Conservation (phyloP, 2,888 invertebrate genomes). For the Pegoplata infirma region DNA sequence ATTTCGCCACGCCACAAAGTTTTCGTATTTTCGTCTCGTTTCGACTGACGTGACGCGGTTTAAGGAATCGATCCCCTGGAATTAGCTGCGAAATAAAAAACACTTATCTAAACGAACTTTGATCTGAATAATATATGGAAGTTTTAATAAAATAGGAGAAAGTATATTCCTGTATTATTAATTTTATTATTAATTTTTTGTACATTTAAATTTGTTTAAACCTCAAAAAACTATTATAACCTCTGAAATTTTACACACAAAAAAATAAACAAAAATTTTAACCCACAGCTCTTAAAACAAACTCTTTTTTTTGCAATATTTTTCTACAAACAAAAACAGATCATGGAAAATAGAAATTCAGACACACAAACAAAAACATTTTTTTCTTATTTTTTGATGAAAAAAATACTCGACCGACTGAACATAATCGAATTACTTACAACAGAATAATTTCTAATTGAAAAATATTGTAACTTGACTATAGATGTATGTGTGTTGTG, state of each 20-base stretch:
- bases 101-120: no score
- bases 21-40: no score
- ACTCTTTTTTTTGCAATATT: not conserved
- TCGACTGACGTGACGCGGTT: no score
- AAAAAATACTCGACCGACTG: conserved; percentile 73
- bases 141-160: no score
- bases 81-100: no score
- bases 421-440: conserved; percentile 79
- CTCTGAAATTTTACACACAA: not conserved
- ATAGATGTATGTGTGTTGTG: conserved; percentile 10
- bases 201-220: no score
- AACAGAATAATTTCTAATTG: conserved; percentile 79
- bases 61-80: no score
- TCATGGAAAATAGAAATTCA: not conserved
- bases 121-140: no score
- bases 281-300: not conserved
- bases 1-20: no score
- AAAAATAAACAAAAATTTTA: not conserved
- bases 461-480: conserved; percentile 77
- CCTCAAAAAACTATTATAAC: no score
- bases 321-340: not conserved
- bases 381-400: not conserved
- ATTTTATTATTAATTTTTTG: no score
- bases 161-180: no score
- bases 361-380: conserved; percentile 24